A percentile compares a stretch with the other conserved stretches of the same genome.
phyloP scores from a whole-genome alignment of 1,140 invertebrate species.

The Drosophila ambigua region DNA sequence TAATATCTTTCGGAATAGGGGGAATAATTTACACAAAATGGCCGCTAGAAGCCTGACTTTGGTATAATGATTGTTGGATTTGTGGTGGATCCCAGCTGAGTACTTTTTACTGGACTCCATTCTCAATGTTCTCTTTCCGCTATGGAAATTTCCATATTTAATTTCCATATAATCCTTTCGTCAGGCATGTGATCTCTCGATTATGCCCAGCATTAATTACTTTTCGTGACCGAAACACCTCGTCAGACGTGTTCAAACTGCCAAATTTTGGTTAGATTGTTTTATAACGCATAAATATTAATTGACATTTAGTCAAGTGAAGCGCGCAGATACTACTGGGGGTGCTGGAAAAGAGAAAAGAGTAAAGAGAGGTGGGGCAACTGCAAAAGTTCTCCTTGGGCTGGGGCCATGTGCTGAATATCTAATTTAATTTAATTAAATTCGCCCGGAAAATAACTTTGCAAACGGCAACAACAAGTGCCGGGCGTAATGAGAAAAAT shows the following conservation, averaged over 20 bases:
- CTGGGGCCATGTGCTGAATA: conserved; percentile 72
- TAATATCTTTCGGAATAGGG: too few relatives aligned
- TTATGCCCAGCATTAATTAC: conserved; percentile 23
- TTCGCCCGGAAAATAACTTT: conserved; percentile 80
- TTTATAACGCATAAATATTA: conserved; percentile 45
- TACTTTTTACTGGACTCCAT: too few relatives aligned
- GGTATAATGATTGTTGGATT: too few relatives aligned
- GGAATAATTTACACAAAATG: too few relatives aligned
- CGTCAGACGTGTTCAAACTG: conserved; percentile 56
- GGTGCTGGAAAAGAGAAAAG: not conserved
- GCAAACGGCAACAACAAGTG: conserved; percentile 48
- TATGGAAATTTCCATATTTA: too few relatives aligned
- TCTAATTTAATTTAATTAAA: conserved; percentile 79
- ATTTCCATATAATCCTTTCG: too few relatives aligned
- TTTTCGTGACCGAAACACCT: conserved; percentile 1
- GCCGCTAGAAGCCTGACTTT: too few relatives aligned
- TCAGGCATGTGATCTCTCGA: not conserved
- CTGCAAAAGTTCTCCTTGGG: conserved; percentile 28
- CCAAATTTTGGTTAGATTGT: conserved; percentile 25
- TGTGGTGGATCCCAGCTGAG: too few relatives aligned
- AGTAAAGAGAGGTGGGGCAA: not conserved
- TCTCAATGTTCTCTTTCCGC: too few relatives aligned
- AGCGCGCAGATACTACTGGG: conserved; percentile 1
- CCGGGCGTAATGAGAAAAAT: conserved; percentile 74
- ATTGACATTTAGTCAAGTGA: conserved; percentile 50